Evolutionary conservation across 2,113 vertebrate genomes (phyloP).

Genomic region (Chaetorhynchus papuensis): DNA sequence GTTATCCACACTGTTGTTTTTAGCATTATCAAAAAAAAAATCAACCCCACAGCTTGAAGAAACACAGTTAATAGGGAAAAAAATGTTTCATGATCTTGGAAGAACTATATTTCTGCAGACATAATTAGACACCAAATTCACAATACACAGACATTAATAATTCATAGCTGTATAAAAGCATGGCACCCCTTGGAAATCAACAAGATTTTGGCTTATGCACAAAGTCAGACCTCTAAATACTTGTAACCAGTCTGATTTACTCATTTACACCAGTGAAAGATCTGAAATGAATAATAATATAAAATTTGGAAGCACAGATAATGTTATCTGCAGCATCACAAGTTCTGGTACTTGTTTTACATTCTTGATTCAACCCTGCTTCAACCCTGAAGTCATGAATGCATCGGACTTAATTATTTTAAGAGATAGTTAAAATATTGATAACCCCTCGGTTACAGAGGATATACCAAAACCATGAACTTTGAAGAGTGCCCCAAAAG

Average conservation of each 20-base stretch:
- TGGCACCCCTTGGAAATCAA: not conserved
- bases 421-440: not conserved
- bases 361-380: not conserved
- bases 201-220: fast-evolving
- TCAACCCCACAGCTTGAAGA: not conserved
- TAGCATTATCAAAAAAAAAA: not conserved
- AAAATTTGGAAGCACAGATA: not conserved
- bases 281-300: not conserved
- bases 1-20: not conserved
- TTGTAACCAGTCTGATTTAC: not conserved
- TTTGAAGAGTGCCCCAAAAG: not conserved
- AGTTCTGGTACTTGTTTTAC: not conserved
- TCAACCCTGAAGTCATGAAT: not conserved
- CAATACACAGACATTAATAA: not conserved
- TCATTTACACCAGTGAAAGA: not conserved
- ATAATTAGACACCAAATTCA: not conserved
- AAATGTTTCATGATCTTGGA: not conserved
- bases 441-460: not conserved
- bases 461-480: not conserved
- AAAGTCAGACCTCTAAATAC: not conserved
- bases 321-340: not conserved
- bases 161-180: not conserved
- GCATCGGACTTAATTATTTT: not conserved
- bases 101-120: not conserved
- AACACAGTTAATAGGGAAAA: not conserved